Evolutionary conservation across 2,113 vertebrate genomes (phyloP), one percentile per base, ranked within the genome.

Genomic region (Perca fluviatilis): DNA sequence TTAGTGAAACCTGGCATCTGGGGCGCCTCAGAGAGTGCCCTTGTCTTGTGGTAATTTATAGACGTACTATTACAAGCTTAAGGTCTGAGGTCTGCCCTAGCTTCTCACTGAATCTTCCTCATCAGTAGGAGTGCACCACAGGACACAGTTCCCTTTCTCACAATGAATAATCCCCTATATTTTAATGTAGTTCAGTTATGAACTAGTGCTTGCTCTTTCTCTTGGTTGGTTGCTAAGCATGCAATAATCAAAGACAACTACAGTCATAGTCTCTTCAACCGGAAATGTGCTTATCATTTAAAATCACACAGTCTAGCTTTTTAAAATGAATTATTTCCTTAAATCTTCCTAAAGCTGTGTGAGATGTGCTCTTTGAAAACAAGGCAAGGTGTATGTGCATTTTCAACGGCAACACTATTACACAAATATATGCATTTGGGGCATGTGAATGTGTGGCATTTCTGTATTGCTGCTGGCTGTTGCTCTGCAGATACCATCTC

Each of bases 21-120:
- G 77, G 73, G 71, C 79, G 91, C 89, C 91, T 87, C 49, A 75
- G 93, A 91, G 91, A 91, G 65, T 46, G 84, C 77, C 84, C 89
- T 90, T 90, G 92, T 94, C 89, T 91, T 74, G 79, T 46, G 69
- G 82, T 92, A 93, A 94, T 94, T 92, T 94, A 93, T 91, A 85
- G 72, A 76, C 58, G 77, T 87, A 67, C 89, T 91, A 89, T 86
- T 89, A 86, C 65, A 57, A 84, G 86, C 84, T 79, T 69, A 53
- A 87, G 83, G 82, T 89, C 82, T 76, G 71, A 83, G 89, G 83
- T 88, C 86, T 88, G 89, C 67, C 76, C 77, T 49, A 84, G 88
- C 91, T 91, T 82, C 77, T 84, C 67, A 30, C 54, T 74, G 86
- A 91, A 72, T 88, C 82, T 75, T 79, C 74, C 54, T 84, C 78